phyloP scores from a whole-genome alignment of 2,888 invertebrate genomes.

The Caenorhabditis japonica region DNA sequence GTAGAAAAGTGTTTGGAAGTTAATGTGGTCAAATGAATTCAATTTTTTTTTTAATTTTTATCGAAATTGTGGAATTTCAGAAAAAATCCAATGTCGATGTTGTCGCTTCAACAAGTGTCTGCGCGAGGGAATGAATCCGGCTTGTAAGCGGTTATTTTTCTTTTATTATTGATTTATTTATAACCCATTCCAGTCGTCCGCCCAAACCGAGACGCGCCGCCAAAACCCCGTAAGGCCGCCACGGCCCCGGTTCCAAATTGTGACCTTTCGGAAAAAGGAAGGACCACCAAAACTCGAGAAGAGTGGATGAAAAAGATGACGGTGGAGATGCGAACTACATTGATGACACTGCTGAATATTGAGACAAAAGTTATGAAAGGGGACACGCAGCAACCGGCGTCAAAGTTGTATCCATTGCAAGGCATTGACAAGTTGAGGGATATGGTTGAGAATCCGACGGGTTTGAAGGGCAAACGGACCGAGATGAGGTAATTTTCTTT shows the following conservation, averaged over 20 bases:
- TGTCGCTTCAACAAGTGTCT: conserved; percentile 74
- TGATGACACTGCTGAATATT: conserved; percentile 74
- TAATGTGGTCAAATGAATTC: neutral
- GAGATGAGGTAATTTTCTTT: conserved; percentile 55
- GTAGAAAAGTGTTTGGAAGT: neutral
- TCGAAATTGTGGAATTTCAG: conserved; percentile 47
- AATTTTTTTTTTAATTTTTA: neutral
- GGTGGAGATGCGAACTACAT: conserved; percentile 73
- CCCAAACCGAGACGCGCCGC: conserved; percentile 71
- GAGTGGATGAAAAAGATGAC: conserved; percentile 70
- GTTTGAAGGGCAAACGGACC: conserved; percentile 71
- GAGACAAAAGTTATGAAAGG: conserved; percentile 72
- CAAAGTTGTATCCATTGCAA: conserved; percentile 70
- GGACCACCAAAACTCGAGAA: conserved; percentile 53
- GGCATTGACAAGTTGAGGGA: conserved; percentile 68
- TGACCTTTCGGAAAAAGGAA: conserved; percentile 28
- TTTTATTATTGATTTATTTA: neutral
- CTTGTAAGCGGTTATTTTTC: conserved; percentile 49
- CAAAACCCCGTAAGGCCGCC: conserved; percentile 51
- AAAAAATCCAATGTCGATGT: conserved; percentile 69
- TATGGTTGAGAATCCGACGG: conserved; percentile 67
- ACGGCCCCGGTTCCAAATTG: conserved; percentile 27
- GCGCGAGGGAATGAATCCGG: conserved; percentile 72
- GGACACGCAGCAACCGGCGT: conserved; percentile 69
- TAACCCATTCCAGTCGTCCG: conserved; percentile 65